phyloP scores from a whole-genome alignment of 1,140 invertebrate species.

The Lerema accius region DNA sequence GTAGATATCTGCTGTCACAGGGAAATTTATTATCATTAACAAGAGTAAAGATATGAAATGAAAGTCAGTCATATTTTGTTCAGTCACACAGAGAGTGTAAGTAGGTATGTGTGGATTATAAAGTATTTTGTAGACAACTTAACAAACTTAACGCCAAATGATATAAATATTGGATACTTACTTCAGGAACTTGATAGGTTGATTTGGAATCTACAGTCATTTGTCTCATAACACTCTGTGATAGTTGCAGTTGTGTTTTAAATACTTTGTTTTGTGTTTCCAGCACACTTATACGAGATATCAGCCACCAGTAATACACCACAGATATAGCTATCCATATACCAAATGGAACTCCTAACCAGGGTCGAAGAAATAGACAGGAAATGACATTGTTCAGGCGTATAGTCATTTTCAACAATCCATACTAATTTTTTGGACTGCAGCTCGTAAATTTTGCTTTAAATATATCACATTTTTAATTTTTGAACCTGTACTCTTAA shows the following conservation, averaged over 20 bases:
- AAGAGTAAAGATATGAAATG: no score
- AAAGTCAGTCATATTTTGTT: no score
- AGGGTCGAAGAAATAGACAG: conserved; percentile 75
- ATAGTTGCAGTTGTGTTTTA: conserved; percentile 64
- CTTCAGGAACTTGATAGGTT: conserved; percentile 62
- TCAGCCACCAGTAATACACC: conserved; percentile 75
- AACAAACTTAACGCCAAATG: no score
- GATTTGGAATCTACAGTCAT: conserved; percentile 53
- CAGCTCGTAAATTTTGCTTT: no score
- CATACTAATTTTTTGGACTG: neutral
- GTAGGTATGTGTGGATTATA: no score
- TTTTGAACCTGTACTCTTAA: neutral
- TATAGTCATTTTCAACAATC: conserved; percentile 54
- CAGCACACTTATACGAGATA: conserved; percentile 67
- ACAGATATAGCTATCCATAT: conserved; percentile 71
- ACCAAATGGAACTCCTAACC: conserved; percentile 71
- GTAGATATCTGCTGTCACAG: no score
- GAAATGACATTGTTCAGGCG: conserved; percentile 71
- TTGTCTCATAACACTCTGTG: conserved; percentile 60
- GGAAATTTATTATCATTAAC: no score
- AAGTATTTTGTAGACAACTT: no score
- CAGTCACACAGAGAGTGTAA: no score
- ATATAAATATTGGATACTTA: conserved; percentile 46
- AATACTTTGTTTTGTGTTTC: conserved; percentile 77
- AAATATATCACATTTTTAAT: conserved; percentile 13